Percentiles rank a stretch among this genome's conserved stretches.
These are phyloP conservation scores for Nomada fucata DNA, from an alignment of 2,888 invertebrate genomes.

Conservation along the genomic window DNA sequence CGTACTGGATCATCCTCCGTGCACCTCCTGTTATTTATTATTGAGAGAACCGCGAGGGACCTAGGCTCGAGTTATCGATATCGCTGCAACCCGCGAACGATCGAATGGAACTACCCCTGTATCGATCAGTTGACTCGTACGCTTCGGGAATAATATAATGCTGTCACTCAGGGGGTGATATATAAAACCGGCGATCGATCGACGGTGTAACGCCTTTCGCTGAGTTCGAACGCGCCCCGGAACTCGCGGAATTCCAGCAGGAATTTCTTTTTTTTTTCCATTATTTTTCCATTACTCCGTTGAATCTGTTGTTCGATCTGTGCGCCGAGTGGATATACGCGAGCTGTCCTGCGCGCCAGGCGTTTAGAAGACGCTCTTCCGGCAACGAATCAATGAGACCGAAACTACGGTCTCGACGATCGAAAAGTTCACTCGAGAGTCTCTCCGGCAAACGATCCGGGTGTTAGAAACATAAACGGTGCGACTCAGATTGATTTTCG, in stretches of 20 bases:
- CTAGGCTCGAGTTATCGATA: constrained; percentile 22
- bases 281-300: too few relatives aligned
- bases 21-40: constrained; percentile 38
- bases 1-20: not conserved
- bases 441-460: constrained; percentile 10
- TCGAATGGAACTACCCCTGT: constrained; percentile 14
- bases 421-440: not conserved
- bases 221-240: not conserved
- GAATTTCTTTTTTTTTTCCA: not conserved
- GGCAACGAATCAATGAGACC: not conserved
- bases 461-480: too few relatives aligned
- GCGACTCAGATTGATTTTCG: not conserved
- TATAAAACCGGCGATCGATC: constrained; percentile 51
- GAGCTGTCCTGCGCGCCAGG: constrained; percentile 27
- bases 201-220: constrained; percentile 31
- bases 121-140: constrained; percentile 45
- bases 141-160: constrained; percentile 42
- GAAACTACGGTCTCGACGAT: not conserved
- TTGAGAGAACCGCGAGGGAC: constrained; percentile 24
- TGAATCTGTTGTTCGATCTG: not conserved
- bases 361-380: constrained; percentile 24
- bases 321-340: not conserved
- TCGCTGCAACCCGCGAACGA: constrained; percentile 29
- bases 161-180: constrained; percentile 43
- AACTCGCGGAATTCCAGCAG: not conserved